phyloP scores from a whole-genome alignment of 2,113 vertebrate species.

The Sceloporus undulatus region DNA sequence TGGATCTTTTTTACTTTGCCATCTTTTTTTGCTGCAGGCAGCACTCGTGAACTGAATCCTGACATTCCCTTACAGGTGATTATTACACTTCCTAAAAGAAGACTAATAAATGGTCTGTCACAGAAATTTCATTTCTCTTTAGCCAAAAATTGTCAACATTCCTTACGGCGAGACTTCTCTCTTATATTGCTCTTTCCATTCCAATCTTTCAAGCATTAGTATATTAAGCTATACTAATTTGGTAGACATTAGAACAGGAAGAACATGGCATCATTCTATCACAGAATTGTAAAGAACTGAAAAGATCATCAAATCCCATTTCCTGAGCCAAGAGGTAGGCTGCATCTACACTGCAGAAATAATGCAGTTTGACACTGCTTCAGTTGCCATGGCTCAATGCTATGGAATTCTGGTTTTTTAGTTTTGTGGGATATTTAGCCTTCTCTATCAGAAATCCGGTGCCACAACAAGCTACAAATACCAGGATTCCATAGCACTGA shows the following conservation, averaged over 20 bases:
- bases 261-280: background rate
- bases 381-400: too few relatives aligned
- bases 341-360: too few relatives aligned
- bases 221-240: background rate
- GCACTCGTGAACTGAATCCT: background rate
- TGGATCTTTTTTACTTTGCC: conserved; percentile 47
- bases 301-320: background rate
- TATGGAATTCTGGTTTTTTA: too few relatives aligned
- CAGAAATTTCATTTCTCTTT: conserved; percentile 30
- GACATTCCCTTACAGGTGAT: background rate
- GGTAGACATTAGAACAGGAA: background rate
- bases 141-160: conserved; percentile 13
- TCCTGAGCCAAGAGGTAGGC: background rate
- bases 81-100: conserved; percentile 25
- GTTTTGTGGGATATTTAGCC: too few relatives aligned
- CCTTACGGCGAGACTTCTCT: conserved; percentile 7
- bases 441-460: too few relatives aligned
- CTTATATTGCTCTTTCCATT: background rate
- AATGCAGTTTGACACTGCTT: too few relatives aligned
- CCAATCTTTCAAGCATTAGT: conserved; percentile 18
- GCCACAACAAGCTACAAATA: too few relatives aligned
- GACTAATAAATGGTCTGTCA: background rate
- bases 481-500: too few relatives aligned
- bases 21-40: conserved; percentile 31
- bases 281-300: background rate